A percentile compares a stretch with the other conserved stretches of the same genome.
Conservation (phyloP, 2,113 vertebrate genomes). For the Petaurus breviceps region DNA sequence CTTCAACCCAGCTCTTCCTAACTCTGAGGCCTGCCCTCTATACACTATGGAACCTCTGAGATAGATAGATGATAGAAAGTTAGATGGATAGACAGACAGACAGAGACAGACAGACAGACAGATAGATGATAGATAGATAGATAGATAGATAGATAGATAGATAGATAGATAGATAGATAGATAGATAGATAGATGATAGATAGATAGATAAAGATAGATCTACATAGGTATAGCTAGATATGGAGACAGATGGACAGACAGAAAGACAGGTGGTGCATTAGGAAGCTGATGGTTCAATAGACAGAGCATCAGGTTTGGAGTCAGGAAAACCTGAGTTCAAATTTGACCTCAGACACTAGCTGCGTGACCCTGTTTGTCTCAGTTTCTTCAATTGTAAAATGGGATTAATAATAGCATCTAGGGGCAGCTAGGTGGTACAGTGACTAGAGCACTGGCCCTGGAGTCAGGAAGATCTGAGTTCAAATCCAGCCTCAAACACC, state of each 20-base stretch:
- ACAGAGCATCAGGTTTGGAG: background rate
- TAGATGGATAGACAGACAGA: too few relatives aligned
- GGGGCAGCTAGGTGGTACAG: too few relatives aligned
- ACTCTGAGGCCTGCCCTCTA: background rate
- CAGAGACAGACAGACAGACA: too few relatives aligned
- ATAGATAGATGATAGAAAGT: too few relatives aligned
- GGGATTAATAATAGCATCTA: too few relatives aligned
- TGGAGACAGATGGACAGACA: background rate
- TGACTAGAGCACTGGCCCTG: background rate
- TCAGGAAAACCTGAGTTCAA: background rate
- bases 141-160: too few relatives aligned
- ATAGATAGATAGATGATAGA: too few relatives aligned
- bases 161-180: too few relatives aligned
- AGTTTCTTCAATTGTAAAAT: too few relatives aligned
- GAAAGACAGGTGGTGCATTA: background rate
- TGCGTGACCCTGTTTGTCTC: background rate
- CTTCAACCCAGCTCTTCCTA: background rate
- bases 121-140: too few relatives aligned
- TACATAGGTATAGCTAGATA: background rate
- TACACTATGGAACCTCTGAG: background rate
- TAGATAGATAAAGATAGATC: background rate
- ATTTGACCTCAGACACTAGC: background rate
- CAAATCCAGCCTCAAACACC: background rate
- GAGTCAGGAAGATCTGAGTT: background rate
- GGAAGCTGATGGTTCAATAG: background rate